phyloP scores from a whole-genome alignment of 2,888 invertebrate species.

The Adelphocoris suturalis region DNA sequence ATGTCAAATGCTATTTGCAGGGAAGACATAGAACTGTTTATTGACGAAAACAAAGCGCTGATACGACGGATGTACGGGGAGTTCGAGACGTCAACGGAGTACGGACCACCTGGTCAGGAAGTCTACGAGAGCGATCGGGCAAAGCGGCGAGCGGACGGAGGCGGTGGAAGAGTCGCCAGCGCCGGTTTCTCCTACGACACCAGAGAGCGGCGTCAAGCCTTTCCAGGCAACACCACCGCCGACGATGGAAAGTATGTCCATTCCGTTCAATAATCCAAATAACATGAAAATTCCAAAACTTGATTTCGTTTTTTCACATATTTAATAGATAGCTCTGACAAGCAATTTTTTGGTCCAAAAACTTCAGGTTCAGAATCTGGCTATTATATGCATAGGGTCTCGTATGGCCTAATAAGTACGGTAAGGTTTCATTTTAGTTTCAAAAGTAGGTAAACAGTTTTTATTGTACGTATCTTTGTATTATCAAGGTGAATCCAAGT shows the following conservation, averaged over 20 bases:
- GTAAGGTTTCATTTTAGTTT: too few species aligned
- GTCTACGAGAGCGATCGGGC: conserved; percentile 73
- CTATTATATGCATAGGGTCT: too few species aligned
- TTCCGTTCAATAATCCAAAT: background rate
- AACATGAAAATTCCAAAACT: too few species aligned
- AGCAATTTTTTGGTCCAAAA: too few species aligned
- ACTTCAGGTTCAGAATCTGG: too few species aligned
- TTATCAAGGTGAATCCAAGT: too few species aligned
- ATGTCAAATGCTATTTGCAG: conserved; percentile 79
- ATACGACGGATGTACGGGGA: conserved; percentile 97
- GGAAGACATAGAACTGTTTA: conserved; percentile 93
- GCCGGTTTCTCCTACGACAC: conserved; percentile 79
- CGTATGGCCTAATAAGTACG: too few species aligned
- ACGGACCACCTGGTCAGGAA: conserved; percentile 80
- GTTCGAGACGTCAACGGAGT: conserved; percentile 84
- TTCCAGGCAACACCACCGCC: conserved; percentile 79
- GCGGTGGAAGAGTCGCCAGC: conserved; percentile 78
- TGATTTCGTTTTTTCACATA: too few species aligned
- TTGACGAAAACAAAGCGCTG: conserved; percentile 95
- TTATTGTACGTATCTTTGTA: too few species aligned
- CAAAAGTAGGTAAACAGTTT: too few species aligned
- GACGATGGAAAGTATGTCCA: conserved; percentile 81
- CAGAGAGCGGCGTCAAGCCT: conserved; percentile 78
- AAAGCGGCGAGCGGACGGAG: conserved; percentile 72
- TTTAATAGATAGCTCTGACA: too few species aligned